phyloP scores from a whole-genome alignment of 2,888 invertebrate species.

The Tuberolachnus salignus region DNA sequence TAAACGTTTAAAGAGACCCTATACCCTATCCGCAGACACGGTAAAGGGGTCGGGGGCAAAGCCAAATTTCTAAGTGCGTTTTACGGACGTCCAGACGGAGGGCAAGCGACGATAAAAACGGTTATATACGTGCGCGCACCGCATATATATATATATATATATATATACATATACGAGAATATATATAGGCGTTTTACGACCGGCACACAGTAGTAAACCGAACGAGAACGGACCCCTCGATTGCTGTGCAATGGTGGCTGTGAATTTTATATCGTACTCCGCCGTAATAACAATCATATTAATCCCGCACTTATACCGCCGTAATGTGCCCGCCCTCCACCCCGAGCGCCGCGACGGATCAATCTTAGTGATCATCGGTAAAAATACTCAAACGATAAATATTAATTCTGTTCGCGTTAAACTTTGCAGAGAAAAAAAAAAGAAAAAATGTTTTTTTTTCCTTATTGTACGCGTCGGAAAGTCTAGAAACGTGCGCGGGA shows the following conservation, averaged over 20 bases:
- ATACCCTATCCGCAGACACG: too few relatives aligned
- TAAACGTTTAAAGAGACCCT: slow-evolving; percentile 31
- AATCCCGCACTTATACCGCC: background rate
- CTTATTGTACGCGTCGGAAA: too few relatives aligned
- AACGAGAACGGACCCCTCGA: background rate
- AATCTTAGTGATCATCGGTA: background rate
- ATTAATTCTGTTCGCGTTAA: too few relatives aligned
- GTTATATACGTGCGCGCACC: background rate
- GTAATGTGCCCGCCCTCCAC: background rate
- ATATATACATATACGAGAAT: background rate
- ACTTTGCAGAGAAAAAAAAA: too few relatives aligned
- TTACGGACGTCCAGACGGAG: background rate
- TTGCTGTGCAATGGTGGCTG: background rate
- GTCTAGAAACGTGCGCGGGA: too few relatives aligned
- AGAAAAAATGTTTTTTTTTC: too few relatives aligned
- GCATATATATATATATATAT: background rate
- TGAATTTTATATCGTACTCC: slow-evolving; percentile 27
- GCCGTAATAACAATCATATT: slow-evolving; percentile 4
- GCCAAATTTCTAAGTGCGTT: slow-evolving; percentile 28
- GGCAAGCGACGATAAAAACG: slow-evolving; percentile 27
- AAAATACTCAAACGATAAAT: too few relatives aligned
- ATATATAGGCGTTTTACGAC: slow-evolving; percentile 16
- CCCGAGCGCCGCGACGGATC: too few relatives aligned
- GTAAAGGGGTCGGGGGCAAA: background rate
- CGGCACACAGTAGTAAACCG: slow-evolving; percentile 30